These are phyloP conservation scores for Chlorodrepanis virens DNA, from an alignment of 2,113 vertebrate genomes.

Conservation along the genomic window DNA sequence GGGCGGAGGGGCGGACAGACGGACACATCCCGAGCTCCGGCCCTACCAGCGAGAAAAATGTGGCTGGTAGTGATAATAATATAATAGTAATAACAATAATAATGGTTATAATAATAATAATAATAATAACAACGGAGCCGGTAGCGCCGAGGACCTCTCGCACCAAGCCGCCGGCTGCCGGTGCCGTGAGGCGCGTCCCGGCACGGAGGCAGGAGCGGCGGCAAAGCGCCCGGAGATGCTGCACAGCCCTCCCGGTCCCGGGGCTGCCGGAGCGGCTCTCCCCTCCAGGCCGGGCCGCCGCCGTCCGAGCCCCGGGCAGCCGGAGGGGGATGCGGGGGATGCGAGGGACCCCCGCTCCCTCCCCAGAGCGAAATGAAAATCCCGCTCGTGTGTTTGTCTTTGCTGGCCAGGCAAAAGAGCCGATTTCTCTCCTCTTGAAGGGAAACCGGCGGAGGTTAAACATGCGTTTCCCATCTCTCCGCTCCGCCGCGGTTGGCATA, in stretches of 20 bases:
- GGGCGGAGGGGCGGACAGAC: not conserved
- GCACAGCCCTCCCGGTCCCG: not conserved
- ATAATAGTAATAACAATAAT: not conserved
- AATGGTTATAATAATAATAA: not conserved
- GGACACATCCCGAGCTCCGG: not conserved
- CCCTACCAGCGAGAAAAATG: not conserved
- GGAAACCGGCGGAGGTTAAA: constrained; percentile 15
- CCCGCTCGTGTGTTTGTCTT: not conserved
- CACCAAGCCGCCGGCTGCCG: not conserved
- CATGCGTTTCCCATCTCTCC: not conserved
- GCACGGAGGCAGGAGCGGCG: not conserved
- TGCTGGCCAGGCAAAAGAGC: constrained; percentile 15
- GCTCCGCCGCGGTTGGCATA: not conserved
- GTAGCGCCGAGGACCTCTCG: not conserved
- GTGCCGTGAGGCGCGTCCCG: not conserved
- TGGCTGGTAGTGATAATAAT: not conserved
- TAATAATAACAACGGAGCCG: not conserved
- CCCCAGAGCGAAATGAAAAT: not conserved
- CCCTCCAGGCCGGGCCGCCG: not conserved
- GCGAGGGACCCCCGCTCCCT: not conserved
- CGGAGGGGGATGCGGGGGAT: not conserved
- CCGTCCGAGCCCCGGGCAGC: not conserved
- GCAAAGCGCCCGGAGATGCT: not conserved
- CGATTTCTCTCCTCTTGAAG: not conserved
- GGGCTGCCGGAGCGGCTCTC: not conserved